Base-by-base conservation (phyloP, 2,888 invertebrate genomes). In the Cheilosia variabilis region DNA sequence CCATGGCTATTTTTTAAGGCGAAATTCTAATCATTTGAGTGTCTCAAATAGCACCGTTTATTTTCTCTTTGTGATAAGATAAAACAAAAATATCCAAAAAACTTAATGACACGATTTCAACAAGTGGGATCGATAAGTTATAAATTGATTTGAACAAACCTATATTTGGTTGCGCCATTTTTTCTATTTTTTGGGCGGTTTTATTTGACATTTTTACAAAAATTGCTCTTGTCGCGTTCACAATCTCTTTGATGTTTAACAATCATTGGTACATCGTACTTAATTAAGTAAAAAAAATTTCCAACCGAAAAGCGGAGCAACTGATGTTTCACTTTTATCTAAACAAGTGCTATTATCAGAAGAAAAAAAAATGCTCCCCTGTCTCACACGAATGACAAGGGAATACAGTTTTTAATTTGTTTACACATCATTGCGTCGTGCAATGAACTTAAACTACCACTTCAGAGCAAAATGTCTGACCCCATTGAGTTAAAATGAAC, bases 391-490 rank as follows among this genome's bases (percentile, higher is more conserved):
- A 13, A 1, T 37, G 37, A n/a, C n/a, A n/a, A n/a, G n/a, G n/a
- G n/a, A n/a, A 37, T 4, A 9, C 19, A 19, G 22, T 19, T 13
- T 19, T 50, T 22, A 19, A 15, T 31, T 63, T 47, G 27, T 50
- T 31, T 6, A 27, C 43, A 55, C 43, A 31, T 43, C 27, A 55
- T 55, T 45, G 55, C 6, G 15, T 34, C 27, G 68, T 68, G 27
- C 55, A 43, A 31, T 68, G 55, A 68, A 43, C 55, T 68, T 19
- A 4, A 50, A 50, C 9, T 13, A 10, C n/a, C 41, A 45, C 19
- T 45, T 43, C 17, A 19, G 43, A 31, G 31, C 31, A 31, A 31
- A 55, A 19, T 31, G 19, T 37, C 6, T 55, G 55, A 66, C 53
- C 68, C 55, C 45, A 68, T 22, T 17, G 1, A 45, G 55, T 57